Evolutionary conservation across 2,797 vertebrate species (phyloP).

Genomic region (Erpetoichthys calabaricus): DNA sequence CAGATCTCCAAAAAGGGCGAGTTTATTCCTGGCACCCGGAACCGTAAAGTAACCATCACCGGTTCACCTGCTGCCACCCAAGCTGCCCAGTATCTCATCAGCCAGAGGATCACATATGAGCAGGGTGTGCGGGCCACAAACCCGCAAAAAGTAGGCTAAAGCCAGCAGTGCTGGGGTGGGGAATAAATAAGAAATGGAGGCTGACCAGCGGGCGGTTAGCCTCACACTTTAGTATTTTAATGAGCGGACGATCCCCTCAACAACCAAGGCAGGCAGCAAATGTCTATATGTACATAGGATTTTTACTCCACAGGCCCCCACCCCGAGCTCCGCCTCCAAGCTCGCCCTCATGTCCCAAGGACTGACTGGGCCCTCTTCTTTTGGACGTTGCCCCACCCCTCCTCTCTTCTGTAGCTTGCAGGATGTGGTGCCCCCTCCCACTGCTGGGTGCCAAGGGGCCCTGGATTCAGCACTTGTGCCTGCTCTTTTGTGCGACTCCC

Average conservation of each 20-base stretch:
- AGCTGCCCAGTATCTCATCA: conserved; percentile 93
- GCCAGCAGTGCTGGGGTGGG: conserved; percentile 31
- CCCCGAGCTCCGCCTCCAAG: not conserved
- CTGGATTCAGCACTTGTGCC: no score
- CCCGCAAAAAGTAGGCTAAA: conserved; percentile 86
- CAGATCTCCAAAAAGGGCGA: conserved; percentile 97
- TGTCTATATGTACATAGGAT: conserved; percentile 8
- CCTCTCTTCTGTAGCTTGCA: no score
- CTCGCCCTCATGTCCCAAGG: no score
- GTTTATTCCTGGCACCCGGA: conserved; percentile 91
- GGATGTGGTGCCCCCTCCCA: no score
- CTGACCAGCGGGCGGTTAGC: conserved; percentile 5
- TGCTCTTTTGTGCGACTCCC: no score
- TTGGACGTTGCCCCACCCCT: no score
- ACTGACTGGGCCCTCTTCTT: no score
- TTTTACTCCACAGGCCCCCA: not conserved
- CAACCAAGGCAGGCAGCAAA: conserved; percentile 4
- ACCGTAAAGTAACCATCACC: conserved; percentile 92
- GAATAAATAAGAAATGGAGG: conserved; percentile 37
- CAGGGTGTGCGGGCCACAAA: conserved; percentile 89
- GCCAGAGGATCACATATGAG: conserved; percentile 93
- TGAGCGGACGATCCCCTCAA: conserved; percentile 2
- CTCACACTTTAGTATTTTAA: conserved; percentile 4
- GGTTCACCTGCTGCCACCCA: conserved; percentile 84
- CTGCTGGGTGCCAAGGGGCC: no score